Evolutionary conservation across 2,113 vertebrate genomes (phyloP).

Genomic region (Lepidothrix coronata): DNA sequence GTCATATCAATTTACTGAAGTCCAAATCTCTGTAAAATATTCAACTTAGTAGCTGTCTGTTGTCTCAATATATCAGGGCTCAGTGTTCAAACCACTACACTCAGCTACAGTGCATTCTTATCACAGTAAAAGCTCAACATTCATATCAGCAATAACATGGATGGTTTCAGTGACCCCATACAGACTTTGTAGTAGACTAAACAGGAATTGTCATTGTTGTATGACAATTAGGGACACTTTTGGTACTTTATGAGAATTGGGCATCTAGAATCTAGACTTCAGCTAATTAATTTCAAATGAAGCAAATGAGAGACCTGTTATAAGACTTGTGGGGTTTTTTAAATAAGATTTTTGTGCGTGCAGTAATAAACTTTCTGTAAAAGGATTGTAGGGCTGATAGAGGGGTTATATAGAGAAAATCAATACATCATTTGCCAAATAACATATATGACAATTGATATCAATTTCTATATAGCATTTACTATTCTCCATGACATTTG

Average conservation of each 20-base stretch:
- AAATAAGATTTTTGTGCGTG: not conserved
- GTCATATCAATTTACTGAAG: not conserved
- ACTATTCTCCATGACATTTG: not conserved
- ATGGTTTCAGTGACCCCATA: not conserved
- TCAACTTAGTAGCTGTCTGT: not conserved
- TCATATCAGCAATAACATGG: not conserved
- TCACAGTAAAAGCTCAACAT: not conserved
- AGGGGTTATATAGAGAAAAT: not conserved
- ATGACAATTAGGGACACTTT: not conserved
- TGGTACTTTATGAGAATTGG: not conserved
- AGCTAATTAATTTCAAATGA: not conserved
- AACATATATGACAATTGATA: not conserved
- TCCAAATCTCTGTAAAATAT: not conserved
- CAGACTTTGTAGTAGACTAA: not conserved
- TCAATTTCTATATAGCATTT: not conserved
- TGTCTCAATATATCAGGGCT: not conserved
- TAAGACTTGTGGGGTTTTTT: fast-evolving
- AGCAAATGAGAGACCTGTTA: not conserved
- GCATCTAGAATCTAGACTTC: not conserved
- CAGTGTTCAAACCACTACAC: no score
- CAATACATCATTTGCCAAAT: not conserved
- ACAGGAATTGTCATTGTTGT: not conserved
- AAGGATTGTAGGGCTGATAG: not conserved
- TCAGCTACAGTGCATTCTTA: not conserved
- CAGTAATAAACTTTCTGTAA: not conserved